Evolutionary conservation across 2,888 invertebrate species (phyloP), one percentile per base, ranked within the genome.

Genomic region (Synanthedon vespiformis): DNA sequence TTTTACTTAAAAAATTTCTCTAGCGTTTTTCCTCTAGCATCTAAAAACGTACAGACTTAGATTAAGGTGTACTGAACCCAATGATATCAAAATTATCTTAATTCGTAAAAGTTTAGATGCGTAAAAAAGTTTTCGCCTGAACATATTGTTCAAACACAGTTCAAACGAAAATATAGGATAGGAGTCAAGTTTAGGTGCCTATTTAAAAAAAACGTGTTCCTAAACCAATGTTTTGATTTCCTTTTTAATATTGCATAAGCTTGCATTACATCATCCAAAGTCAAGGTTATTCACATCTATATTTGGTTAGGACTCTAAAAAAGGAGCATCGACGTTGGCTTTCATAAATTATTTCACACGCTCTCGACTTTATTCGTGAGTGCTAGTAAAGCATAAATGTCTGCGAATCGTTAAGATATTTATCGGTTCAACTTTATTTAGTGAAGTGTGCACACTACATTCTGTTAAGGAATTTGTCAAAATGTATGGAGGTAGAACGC

Each of bases 341-440:
- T 65, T 60, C 59, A 58, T 57, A 57, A 54, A 52, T 57, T 57
- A 58, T 54, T 56, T 63, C 58, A 54, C 62, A 61, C 58, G 58
- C 55, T 55, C 53, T 51, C 58, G 51, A 48, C 40, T 53, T 52
- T 40, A 47, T 48, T 55, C 51, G 51, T 18, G 50, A 55, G 58
- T 41, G 34, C 34, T 10, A 34, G 34, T 34, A 34, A 34, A 34
- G 10, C 34, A 10, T 10, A 34, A 53, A 56, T 40, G 55, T 56
- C 55, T 55, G 51, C 54, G 51, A 53, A 57, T 48, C 44, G 57
- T 60, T 48, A 58, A 56, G 60, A 59, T 62, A 60, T 62, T 54
- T 58, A 60, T 61, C 57, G 53, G 50, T 53, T 51, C 40, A 44
- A 44, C n/a, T n/a, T 44, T 44, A 14, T 14, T 13, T n/a, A 44